A percentile compares a stretch with the other conserved stretches of the same genome.
phyloP scores from a whole-genome alignment of 2,113 vertebrate genomes.

The Picathartes gymnocephalus region DNA sequence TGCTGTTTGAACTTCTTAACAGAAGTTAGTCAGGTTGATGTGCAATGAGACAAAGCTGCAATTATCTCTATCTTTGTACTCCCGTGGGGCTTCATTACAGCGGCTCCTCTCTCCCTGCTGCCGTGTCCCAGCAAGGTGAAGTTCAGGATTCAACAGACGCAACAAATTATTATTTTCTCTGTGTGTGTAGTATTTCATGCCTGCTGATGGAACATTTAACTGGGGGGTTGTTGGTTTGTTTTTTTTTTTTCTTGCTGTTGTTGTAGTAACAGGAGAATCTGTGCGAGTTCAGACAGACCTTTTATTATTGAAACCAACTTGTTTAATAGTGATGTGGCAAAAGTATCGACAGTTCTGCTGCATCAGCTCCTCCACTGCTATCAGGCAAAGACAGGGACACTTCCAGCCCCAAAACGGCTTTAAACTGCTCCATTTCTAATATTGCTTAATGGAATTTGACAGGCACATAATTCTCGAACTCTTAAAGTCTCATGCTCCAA shows the following conservation, averaged over 20 bases:
- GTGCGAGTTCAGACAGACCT: background rate
- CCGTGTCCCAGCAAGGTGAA: background rate
- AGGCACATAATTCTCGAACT: background rate
- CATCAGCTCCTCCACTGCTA: background rate
- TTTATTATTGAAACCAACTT: background rate
- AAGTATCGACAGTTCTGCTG: background rate
- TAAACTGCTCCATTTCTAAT: background rate
- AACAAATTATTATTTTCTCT: background rate
- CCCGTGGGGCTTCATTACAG: conserved; percentile 21
- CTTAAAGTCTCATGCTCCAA: background rate
- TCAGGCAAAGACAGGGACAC: background rate
- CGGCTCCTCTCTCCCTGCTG: background rate
- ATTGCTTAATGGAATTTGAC: background rate
- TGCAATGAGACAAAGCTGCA: background rate
- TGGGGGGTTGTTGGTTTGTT: background rate
- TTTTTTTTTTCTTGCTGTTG: background rate
- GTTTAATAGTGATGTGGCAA: background rate
- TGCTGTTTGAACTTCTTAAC: background rate
- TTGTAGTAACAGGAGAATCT: background rate
- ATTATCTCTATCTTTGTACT: background rate
- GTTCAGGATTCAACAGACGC: background rate
- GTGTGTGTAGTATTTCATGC: background rate
- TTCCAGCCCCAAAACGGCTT: background rate
- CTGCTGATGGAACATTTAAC: background rate
- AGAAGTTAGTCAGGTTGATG: background rate